Evolutionary conservation across 2,888 invertebrate genomes (phyloP).

Genomic region (Andrena haemorrhoa): DNA sequence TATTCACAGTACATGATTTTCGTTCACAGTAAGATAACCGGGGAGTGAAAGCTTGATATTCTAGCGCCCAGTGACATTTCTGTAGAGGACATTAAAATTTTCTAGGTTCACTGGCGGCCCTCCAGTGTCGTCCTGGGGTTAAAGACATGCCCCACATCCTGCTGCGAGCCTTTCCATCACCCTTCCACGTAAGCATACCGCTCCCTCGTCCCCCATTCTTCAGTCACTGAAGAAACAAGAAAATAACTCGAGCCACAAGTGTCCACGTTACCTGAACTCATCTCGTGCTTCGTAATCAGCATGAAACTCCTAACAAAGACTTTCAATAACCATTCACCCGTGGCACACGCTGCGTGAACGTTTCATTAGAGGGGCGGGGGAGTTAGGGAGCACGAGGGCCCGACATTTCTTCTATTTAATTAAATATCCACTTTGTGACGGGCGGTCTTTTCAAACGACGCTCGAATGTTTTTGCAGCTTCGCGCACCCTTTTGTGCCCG

Average conservation of each 20-base stretch:
- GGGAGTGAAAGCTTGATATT: neutral
- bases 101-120: neutral
- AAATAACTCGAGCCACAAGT: neutral
- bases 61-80: neutral
- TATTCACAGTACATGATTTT: too few relatives aligned
- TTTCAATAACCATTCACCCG: neutral
- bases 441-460: conserved; percentile 46
- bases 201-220: too few relatives aligned
- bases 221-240: neutral
- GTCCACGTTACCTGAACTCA: neutral
- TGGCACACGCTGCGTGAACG: neutral
- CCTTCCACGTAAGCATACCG: too few relatives aligned
- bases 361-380: neutral
- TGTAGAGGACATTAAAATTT: neutral
- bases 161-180: too few relatives aligned
- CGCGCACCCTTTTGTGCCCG: conserved; percentile 42
- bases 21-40: neutral
- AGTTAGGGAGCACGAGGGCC: neutral
- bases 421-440: conserved; percentile 60
- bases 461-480: conserved; percentile 54
- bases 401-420: conserved; percentile 65
- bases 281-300: neutral
- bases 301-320: neutral
- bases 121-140: neutral
- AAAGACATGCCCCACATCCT: neutral